Evolutionary conservation across 2,888 invertebrate species (phyloP).

Genomic region (Gnatocerus cornutus): DNA sequence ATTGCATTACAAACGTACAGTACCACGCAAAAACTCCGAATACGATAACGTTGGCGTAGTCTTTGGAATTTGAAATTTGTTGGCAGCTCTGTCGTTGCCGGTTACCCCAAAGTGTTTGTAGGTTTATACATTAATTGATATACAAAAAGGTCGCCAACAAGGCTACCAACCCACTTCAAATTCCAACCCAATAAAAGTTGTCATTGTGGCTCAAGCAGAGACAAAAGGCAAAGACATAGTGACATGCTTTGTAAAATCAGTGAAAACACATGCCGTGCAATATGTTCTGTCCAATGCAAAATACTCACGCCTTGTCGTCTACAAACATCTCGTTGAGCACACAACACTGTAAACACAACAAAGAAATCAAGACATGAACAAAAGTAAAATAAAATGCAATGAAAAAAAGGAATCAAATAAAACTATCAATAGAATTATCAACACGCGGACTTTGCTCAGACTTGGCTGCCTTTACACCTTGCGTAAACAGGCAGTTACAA

Average conservation of each 20-base stretch:
- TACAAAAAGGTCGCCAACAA: no score
- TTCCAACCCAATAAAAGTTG: no score
- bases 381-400: conserved; percentile 7
- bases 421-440: neutral
- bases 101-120: no score
- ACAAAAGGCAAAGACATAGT: conserved; percentile 4
- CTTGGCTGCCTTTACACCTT: conserved; percentile 1
- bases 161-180: no score
- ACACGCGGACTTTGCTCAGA: conserved; percentile 1
- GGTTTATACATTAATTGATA: no score
- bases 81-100: no score
- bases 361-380: conserved; percentile 25
- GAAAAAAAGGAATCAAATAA: conserved; percentile 9
- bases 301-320: conserved; percentile 61
- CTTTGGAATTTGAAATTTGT: no score
- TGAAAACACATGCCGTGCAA: conserved; percentile 28
- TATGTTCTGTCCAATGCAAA: conserved; percentile 4
- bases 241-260: conserved; percentile 4
- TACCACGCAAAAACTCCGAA: no score
- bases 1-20: no score
- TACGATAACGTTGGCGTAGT: no score
- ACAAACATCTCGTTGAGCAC: conserved; percentile 57
- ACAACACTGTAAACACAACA: conserved; percentile 46
- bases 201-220: conserved; percentile 25
- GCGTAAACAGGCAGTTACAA: neutral